phyloP scores from a whole-genome alignment of 2,888 invertebrate genomes.

The Troides oblongomaculatus region DNA sequence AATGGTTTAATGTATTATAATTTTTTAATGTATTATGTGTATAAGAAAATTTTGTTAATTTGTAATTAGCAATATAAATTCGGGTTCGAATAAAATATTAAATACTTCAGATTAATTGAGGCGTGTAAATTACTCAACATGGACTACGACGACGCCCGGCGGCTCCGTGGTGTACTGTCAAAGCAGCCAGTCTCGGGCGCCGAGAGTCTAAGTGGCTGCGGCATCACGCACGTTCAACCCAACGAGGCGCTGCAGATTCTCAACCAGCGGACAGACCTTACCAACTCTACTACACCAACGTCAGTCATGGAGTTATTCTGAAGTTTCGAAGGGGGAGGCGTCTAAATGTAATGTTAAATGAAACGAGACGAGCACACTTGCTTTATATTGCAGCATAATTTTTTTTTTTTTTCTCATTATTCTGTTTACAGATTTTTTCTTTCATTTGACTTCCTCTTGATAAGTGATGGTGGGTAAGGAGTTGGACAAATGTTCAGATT shows the following conservation, averaged over 20 bases:
- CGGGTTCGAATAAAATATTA: too few relatives aligned
- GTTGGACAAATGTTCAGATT: too few relatives aligned
- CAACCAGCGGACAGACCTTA: slow-evolving; percentile 67
- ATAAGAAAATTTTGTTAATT: too few relatives aligned
- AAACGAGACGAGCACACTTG: slow-evolving; percentile 30
- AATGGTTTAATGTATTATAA: too few relatives aligned
- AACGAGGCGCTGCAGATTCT: slow-evolving; percentile 55
- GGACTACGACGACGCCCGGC: slow-evolving; percentile 87
- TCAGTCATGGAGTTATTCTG: slow-evolving; percentile 71
- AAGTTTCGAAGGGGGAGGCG: slow-evolving; percentile 58
- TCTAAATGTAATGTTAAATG: slow-evolving; percentile 37
- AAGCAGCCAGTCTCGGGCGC: slow-evolving; percentile 41
- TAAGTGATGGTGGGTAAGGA: too few relatives aligned
- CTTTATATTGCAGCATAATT: not conserved
- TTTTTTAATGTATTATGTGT: too few relatives aligned
- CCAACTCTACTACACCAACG: slow-evolving; percentile 48
- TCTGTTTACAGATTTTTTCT: not conserved
- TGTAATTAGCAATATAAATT: too few relatives aligned
- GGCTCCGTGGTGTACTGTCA: slow-evolving; percentile 83
- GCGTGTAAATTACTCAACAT: slow-evolving; percentile 87
- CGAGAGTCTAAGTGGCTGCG: slow-evolving; percentile 38
- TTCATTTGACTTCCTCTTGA: too few relatives aligned
- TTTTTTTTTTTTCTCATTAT: not conserved
- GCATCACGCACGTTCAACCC: slow-evolving; percentile 44
- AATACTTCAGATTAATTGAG: slow-evolving; percentile 82